phyloP scores from a whole-genome alignment of 2,888 invertebrate species.

The Epirrhoe alternata region DNA sequence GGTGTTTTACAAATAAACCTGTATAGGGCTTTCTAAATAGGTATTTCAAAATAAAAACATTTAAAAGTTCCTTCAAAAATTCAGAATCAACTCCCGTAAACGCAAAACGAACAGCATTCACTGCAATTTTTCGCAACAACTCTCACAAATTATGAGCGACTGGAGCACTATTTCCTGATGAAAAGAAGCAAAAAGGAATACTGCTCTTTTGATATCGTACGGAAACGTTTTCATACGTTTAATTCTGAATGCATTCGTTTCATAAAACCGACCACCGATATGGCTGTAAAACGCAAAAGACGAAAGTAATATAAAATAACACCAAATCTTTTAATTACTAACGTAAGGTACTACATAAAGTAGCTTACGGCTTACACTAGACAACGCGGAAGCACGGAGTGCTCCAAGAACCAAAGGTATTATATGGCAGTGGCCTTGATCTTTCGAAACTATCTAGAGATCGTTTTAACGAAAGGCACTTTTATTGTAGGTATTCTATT shows the following conservation, averaged over 20 bases:
- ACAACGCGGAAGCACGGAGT: too few relatives aligned
- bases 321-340: too few relatives aligned
- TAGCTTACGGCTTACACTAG: too few relatives aligned
- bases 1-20: too few relatives aligned
- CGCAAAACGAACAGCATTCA: neutral
- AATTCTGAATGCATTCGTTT: slow-evolving; percentile 1
- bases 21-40: too few relatives aligned
- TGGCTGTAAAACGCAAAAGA: neutral
- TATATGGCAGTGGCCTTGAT: too few relatives aligned
- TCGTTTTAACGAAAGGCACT: too few relatives aligned
- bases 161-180: slow-evolving; percentile 44
- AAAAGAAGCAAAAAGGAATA: slow-evolving; percentile 40
- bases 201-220: slow-evolving; percentile 21
- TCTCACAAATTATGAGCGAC: slow-evolving; percentile 44
- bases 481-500: too few relatives aligned
- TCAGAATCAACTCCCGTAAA: neutral
- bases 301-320: neutral
- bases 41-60: too few relatives aligned
- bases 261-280: neutral
- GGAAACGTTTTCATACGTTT: slow-evolving; percentile 22
- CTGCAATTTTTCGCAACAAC: slow-evolving; percentile 20
- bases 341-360: too few relatives aligned
- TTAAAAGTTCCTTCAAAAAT: neutral
- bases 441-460: too few relatives aligned
- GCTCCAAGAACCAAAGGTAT: too few relatives aligned